A percentile compares a stretch with the other conserved stretches of the same genome.
These are phyloP conservation scores for Icerya purchasi DNA, from an alignment of 2,888 invertebrate species.

Conservation along the genomic window DNA sequence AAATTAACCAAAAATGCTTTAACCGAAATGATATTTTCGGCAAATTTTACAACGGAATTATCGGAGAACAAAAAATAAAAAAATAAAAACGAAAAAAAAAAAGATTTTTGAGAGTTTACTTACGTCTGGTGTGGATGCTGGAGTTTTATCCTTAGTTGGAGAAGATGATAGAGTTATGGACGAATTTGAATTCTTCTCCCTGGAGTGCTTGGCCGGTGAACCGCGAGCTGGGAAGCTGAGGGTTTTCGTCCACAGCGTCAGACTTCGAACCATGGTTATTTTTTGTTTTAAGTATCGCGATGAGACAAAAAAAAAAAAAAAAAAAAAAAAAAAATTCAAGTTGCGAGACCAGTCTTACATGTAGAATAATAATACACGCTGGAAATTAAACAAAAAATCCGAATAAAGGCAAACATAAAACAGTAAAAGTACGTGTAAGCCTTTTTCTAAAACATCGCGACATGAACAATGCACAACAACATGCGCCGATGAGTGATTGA, in stretches of 20 bases:
- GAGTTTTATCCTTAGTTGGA: conserved; percentile 19
- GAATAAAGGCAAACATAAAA: conserved; percentile 2
- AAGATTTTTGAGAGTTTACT: conserved; percentile 14
- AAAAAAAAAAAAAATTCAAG: too few species aligned
- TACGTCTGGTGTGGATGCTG: conserved; percentile 20
- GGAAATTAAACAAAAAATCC: not conserved
- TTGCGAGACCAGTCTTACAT: too few species aligned
- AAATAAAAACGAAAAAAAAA: too few species aligned
- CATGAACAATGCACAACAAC: too few species aligned
- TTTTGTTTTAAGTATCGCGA: not conserved
- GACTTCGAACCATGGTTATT: conserved; percentile 52
- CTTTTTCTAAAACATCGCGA: too few species aligned
- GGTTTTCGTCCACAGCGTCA: conserved; percentile 78
- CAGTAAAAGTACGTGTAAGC: conserved; percentile 1
- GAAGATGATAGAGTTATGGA: conserved; percentile 15
- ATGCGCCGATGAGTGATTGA: too few species aligned
- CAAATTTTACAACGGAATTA: too few species aligned
- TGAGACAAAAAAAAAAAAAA: not conserved
- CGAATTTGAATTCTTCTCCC: conserved; percentile 15
- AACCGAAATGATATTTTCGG: too few species aligned
- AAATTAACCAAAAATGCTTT: too few species aligned
- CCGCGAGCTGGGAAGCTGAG: conserved; percentile 69
- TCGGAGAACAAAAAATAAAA: too few species aligned
- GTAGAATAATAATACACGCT: not conserved
- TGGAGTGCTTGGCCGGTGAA: conserved; percentile 52